A percentile compares a stretch with the other conserved stretches of the same genome.
Evolutionary conservation across 1,140 invertebrate genomes (phyloP).

Genomic region (Eumeta japonica): DNA sequence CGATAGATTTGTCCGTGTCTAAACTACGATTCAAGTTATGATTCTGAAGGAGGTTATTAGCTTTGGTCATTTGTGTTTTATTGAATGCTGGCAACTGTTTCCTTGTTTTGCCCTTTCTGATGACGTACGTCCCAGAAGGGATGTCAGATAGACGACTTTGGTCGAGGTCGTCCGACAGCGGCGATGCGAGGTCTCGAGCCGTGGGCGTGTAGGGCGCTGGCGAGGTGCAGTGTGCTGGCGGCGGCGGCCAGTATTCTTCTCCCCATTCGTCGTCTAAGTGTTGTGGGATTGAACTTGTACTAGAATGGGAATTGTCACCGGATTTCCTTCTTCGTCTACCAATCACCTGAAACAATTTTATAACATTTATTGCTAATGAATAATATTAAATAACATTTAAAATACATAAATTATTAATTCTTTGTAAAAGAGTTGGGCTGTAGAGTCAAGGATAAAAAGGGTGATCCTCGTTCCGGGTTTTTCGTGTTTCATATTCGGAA

Average conservation of each 20-base stretch:
- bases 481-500: no score
- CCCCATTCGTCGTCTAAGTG: constrained; percentile 52
- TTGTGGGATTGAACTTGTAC: constrained; percentile 62
- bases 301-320: constrained; percentile 59
- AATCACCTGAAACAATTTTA: constrained; percentile 59
- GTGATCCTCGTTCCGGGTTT: no score
- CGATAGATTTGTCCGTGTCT: constrained; percentile 50
- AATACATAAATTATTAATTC: no score
- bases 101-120: constrained; percentile 63
- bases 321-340: constrained; percentile 62
- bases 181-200: constrained; percentile 67
- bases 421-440: not conserved
- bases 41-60: constrained; percentile 38
- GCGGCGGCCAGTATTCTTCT: constrained; percentile 67
- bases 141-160: constrained; percentile 59
- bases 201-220: constrained; percentile 63
- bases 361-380: no score
- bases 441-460: no score
- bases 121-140: constrained; percentile 72
- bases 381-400: constrained; percentile 3
- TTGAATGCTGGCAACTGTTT: constrained; percentile 53
- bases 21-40: constrained; percentile 45
- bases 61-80: constrained; percentile 45
- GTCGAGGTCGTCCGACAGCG: constrained; percentile 66
- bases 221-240: constrained; percentile 63